phyloP scores from a whole-genome alignment of 1,140 invertebrate genomes.

The Eufriesea mexicana region DNA sequence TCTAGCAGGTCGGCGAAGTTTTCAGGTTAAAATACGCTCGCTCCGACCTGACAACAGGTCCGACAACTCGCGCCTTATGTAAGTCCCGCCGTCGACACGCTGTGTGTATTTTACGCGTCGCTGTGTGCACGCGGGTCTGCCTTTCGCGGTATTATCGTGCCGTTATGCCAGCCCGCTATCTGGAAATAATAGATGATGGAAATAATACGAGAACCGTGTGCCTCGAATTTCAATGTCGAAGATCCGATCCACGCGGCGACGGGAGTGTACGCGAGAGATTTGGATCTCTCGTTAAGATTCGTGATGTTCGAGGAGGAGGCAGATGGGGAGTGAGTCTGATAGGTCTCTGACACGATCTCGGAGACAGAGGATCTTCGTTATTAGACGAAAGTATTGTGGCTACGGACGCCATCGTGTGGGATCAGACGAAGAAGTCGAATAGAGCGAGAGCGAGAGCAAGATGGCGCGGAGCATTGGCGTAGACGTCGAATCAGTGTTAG shows the following conservation, averaged over 20 bases:
- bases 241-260: neutral
- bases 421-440: no score
- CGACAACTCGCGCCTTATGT: slow-evolving; percentile 54
- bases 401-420: no score
- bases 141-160: neutral
- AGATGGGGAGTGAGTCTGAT: no score
- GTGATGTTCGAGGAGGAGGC: neutral
- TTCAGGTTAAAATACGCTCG: slow-evolving; percentile 52
- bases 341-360: no score
- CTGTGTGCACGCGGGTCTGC: neutral
- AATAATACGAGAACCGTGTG: neutral
- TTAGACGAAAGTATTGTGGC: no score
- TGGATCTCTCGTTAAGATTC: no score
- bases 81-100: slow-evolving; percentile 23
- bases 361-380: no score
- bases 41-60: slow-evolving; percentile 31
- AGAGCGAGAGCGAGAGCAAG: no score
- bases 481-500: no score
- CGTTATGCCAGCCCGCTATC: neutral
- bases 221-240: slow-evolving; percentile 20
- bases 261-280: neutral
- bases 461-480: no score
- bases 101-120: neutral
- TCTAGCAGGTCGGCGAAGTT: slow-evolving; percentile 28
- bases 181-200: slow-evolving; percentile 7